Conservation (phyloP, 2,888 invertebrate species). For the Podabrus alpinus region DNA sequence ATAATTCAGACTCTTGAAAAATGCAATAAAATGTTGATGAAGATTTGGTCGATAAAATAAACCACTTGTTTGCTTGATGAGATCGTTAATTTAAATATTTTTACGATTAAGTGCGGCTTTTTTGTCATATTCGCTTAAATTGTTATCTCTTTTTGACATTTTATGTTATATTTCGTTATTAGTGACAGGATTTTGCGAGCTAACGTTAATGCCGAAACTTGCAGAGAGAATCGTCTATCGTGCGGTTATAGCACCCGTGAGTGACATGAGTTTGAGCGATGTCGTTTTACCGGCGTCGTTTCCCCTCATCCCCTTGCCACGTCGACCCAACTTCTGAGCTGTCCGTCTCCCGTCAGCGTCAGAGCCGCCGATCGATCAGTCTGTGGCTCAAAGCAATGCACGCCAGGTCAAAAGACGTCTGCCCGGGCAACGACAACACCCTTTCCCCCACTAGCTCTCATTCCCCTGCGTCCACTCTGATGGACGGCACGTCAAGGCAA, state of each 20-base stretch:
- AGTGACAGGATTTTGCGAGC: constrained; percentile 17
- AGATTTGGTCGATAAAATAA: neutral
- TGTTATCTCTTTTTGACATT: constrained; percentile 5
- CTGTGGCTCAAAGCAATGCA: constrained; percentile 58
- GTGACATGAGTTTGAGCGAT: constrained; percentile 38
- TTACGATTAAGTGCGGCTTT: neutral
- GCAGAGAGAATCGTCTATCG: constrained; percentile 28
- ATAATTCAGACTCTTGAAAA: neutral
- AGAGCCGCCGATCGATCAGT: constrained; percentile 55
- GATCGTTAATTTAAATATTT: constrained; percentile 1
- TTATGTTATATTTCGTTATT: neutral
- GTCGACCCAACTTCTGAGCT: constrained; percentile 46
- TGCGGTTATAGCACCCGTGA: constrained; percentile 31
- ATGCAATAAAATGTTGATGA: neutral
- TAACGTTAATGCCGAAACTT: constrained; percentile 20
- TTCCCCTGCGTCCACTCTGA: constrained; percentile 42
- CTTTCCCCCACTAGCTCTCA: constrained; percentile 37
- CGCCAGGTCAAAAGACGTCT: constrained; percentile 58
- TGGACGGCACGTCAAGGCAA: constrained; percentile 46
- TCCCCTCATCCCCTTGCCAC: constrained; percentile 31
- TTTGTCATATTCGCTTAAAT: neutral
- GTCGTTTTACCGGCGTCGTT: constrained; percentile 39
- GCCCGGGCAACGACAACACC: constrained; percentile 54
- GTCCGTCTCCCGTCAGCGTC: constrained; percentile 57
- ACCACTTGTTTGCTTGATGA: constrained; percentile 16